Conservation (phyloP, 2,888 invertebrate genomes). For the Acheta domesticus region DNA sequence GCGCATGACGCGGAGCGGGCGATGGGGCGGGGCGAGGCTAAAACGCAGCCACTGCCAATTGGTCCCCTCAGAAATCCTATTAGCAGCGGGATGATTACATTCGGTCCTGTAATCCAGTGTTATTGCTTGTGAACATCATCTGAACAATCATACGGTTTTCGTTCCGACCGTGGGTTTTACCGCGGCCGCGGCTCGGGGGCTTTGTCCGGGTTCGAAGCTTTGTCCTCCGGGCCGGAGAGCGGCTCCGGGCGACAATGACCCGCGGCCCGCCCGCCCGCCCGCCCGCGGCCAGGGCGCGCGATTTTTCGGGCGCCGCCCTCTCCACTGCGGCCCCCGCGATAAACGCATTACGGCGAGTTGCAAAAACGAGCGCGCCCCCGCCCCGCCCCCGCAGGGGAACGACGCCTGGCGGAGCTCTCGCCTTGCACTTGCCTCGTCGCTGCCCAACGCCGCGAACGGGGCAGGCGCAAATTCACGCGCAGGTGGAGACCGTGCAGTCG, state of each 20-base stretch:
- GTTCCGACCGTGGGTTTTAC: background rate
- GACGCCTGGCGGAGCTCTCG: no score
- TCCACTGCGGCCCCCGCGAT: background rate
- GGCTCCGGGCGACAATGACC: background rate
- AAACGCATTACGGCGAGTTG: background rate
- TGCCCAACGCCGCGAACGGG: no score
- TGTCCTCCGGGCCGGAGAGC: background rate
- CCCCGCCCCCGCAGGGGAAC: background rate
- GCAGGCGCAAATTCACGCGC: no score
- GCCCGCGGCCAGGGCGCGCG: background rate
- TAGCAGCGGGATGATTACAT: constrained; percentile 21
- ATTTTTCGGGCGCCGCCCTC: background rate
- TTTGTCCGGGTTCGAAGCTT: constrained; percentile 18
- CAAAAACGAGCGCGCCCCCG: background rate
- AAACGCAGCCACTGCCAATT: constrained; percentile 11
- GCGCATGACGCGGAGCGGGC: no score
- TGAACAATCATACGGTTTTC: constrained; percentile 7
- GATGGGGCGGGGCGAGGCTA: background rate
- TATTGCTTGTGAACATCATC: constrained; percentile 24
- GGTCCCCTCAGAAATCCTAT: constrained; percentile 22
- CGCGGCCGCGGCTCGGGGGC: background rate
- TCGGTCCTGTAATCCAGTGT: constrained; percentile 24
- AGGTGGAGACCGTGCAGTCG: no score
- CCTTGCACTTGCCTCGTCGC: no score
- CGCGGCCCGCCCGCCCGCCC: background rate